These are phyloP conservation scores for Acropora yongei DNA, from an alignment of 64 coral and sea anemone species.

Conservation along the genomic window DNA sequence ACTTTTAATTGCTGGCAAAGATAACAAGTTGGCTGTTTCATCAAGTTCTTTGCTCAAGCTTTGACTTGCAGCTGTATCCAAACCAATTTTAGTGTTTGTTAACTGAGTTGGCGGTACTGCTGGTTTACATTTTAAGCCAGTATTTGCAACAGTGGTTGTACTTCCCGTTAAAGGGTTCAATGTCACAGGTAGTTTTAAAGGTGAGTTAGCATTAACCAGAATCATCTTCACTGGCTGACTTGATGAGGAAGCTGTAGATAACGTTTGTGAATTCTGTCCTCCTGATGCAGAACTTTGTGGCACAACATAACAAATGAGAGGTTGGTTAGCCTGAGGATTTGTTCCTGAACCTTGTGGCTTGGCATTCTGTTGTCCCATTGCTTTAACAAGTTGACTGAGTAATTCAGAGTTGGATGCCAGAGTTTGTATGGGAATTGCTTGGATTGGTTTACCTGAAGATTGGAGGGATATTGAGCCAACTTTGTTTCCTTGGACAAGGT, in stretches of 20 bases:
- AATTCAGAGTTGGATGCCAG: conserved; percentile 27
- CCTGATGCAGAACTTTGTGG: conserved; percentile 35
- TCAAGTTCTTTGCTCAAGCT: background rate
- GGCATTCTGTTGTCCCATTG: conserved; percentile 23
- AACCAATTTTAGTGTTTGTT: background rate
- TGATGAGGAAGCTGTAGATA: conserved; percentile 11
- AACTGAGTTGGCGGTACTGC: background rate
- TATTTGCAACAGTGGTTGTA: background rate
- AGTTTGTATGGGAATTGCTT: conserved; percentile 29
- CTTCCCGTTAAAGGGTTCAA: background rate
- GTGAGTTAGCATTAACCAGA: conserved; percentile 53
- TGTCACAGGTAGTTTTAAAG: conserved; percentile 3
- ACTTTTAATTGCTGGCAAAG: conserved; percentile 1
- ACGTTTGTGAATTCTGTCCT: conserved; percentile 8
- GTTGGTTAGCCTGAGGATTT: conserved; percentile 24
- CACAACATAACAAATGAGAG: conserved; percentile 46
- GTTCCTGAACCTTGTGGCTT: background rate
- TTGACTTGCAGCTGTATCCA: conserved; percentile 4
- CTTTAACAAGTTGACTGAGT: conserved; percentile 34
- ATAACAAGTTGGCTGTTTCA: background rate
- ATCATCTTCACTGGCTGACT: conserved; percentile 64
- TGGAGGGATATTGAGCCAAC: background rate
- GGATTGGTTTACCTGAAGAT: conserved; percentile 10
- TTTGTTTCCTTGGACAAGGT: background rate
- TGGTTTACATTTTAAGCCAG: conserved; percentile 27